These are phyloP conservation scores for Apaloderma vittatum DNA, from an alignment of 2,113 vertebrate genomes.

Conservation along the genomic window DNA sequence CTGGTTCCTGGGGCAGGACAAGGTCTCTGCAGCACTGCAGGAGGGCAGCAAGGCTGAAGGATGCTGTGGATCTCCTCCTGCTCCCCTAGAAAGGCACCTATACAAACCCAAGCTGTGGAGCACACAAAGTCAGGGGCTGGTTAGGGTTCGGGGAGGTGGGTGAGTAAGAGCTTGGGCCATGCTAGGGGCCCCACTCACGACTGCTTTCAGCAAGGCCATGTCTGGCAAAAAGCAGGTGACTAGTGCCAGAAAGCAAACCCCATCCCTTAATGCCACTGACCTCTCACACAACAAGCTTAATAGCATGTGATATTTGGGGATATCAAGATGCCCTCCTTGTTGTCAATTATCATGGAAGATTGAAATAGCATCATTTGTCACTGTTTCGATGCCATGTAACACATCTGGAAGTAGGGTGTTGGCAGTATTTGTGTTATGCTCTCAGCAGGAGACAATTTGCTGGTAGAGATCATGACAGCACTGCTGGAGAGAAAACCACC, in stretches of 20 bases:
- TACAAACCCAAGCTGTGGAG: neutral
- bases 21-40: rapidly evolving
- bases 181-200: neutral
- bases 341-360: neutral
- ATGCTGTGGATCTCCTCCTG: neutral
- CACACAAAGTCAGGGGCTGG: neutral
- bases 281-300: neutral
- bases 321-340: neutral
- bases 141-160: neutral
- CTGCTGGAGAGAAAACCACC: conserved; percentile 58
- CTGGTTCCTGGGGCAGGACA: rapidly evolving
- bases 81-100: neutral
- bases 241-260: neutral
- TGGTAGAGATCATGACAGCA: conserved; percentile 55
- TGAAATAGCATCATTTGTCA: neutral
- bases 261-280: neutral
- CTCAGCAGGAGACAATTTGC: conserved; percentile 32
- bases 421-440: conserved; percentile 16
- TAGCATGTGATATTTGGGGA: neutral
- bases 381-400: conserved; percentile 30
- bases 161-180: neutral
- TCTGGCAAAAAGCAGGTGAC: neutral
- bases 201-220: neutral
- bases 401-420: conserved; percentile 70
- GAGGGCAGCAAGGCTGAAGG: neutral